Evolutionary conservation across 2,113 vertebrate species (phyloP).

Genomic region (Lathamus discolor): DNA sequence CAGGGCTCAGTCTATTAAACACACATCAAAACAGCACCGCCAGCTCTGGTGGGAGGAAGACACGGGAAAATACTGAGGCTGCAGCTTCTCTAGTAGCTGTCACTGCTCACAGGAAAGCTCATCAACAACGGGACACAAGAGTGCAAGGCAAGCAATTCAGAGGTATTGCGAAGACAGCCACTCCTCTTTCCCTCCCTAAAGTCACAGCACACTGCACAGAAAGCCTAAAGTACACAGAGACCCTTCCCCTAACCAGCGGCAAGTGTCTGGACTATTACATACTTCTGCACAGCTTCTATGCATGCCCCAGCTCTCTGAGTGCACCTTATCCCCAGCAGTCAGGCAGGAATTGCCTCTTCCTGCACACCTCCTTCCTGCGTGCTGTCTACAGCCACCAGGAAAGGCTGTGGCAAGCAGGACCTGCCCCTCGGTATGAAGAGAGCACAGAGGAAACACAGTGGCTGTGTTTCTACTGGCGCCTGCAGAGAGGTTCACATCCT

Average conservation of each 20-base stretch:
- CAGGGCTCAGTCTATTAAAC: background rate
- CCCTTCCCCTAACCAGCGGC: background rate
- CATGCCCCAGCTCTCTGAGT: background rate
- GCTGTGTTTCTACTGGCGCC: background rate
- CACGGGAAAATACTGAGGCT: background rate
- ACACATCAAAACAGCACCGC: background rate
- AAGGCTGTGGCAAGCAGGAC: background rate
- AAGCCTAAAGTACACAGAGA: background rate
- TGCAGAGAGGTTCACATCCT: background rate
- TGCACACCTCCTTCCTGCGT: accelerated
- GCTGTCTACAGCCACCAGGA: background rate
- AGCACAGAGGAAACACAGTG: background rate
- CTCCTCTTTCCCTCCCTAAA: background rate
- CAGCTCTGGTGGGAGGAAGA: background rate
- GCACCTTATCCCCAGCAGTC: background rate
- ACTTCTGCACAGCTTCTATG: background rate
- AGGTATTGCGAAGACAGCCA: background rate
- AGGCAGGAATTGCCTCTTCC: background rate
- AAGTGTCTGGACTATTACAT: background rate
- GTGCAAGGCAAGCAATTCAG: slow-evolving; percentile 44
- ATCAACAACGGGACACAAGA: background rate
- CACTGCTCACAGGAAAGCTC: slow-evolving; percentile 9
- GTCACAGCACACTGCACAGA: background rate
- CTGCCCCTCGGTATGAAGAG: accelerated
- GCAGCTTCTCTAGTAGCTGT: slow-evolving; percentile 39